These are phyloP conservation scores for Mugil cephalus DNA, from an alignment of 2,113 vertebrate species.

Conservation along the genomic window DNA sequence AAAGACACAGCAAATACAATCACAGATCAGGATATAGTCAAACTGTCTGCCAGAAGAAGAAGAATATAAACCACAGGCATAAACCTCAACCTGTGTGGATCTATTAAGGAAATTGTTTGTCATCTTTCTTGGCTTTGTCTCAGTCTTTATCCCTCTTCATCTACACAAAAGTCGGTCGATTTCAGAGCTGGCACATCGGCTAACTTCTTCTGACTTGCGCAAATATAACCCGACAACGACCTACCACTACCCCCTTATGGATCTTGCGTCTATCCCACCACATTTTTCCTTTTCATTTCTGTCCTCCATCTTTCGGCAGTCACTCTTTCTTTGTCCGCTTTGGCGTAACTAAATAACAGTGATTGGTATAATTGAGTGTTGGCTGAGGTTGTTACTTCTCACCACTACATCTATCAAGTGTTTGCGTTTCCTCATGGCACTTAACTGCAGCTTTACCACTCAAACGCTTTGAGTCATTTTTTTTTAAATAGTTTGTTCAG, in stretches of 20 bases:
- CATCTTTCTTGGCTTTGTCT: constrained; percentile 15
- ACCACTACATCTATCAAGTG: background rate
- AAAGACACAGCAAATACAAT: background rate
- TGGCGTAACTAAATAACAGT: background rate
- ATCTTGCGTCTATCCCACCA: background rate
- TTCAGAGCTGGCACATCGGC: constrained; percentile 43
- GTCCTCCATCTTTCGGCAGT: background rate
- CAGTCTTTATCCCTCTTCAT: constrained; percentile 16
- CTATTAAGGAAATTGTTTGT: constrained; percentile 2
- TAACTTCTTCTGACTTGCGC: constrained; percentile 31
- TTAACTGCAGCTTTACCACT: background rate
- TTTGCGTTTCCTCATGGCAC: background rate
- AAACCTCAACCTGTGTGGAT: background rate
- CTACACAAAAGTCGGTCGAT: constrained; percentile 43
- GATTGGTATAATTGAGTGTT: background rate
- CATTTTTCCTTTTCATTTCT: background rate
- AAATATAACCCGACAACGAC: constrained; percentile 35
- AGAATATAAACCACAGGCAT: background rate
- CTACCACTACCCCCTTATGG: constrained; percentile 2
- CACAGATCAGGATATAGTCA: constrained; percentile 5
- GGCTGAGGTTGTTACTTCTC: background rate
- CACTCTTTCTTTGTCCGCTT: constrained; percentile 15
- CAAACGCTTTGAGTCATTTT: background rate
- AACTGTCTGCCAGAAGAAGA: background rate
- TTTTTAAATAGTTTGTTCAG: no score